These are phyloP conservation scores for Rhinogobio ventralis DNA, from an alignment of 2,797 vertebrate genomes.

Conservation along the genomic window DNA sequence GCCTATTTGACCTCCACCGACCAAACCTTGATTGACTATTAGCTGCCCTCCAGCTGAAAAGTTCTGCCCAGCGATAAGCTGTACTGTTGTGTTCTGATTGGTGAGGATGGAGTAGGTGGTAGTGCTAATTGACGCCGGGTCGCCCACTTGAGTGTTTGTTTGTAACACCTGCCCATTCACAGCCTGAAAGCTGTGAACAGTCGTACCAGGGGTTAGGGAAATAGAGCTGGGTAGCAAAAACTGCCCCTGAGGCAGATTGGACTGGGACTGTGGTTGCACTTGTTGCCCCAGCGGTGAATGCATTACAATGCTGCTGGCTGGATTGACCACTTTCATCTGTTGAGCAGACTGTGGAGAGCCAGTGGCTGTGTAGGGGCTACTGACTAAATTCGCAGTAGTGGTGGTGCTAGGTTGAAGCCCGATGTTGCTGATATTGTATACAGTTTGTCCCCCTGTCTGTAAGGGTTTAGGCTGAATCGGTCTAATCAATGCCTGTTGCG, in stretches of 20 bases:
- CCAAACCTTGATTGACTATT: constrained; percentile 90
- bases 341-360: constrained; percentile 79
- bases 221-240: constrained; percentile 90
- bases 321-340: constrained; percentile 76
- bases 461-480: constrained; percentile 96
- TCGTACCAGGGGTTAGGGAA: constrained; percentile 84
- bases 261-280: constrained; percentile 74
- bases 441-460: constrained; percentile 88
- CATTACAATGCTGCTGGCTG: constrained; percentile 84
- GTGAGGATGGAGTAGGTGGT: constrained; percentile 86
- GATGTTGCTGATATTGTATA: constrained; percentile 88
- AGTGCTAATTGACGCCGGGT: constrained; percentile 79
- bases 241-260: constrained; percentile 83
- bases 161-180: constrained; percentile 87
- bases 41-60: constrained; percentile 88
- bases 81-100: constrained; percentile 88
- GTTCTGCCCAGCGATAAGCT: constrained; percentile 91
- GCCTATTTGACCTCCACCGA: constrained; percentile 82
- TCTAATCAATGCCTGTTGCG: constrained; percentile 88
- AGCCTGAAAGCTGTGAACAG: constrained; percentile 86
- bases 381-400: constrained; percentile 78
- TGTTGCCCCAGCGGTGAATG: constrained; percentile 90
- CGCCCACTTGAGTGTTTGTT: constrained; percentile 80
- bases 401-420: constrained; percentile 81
- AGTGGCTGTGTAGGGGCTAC: constrained; percentile 85